These are phyloP conservation scores for Arge pagana DNA, from an alignment of 2,888 invertebrate genomes.

Conservation along the genomic window DNA sequence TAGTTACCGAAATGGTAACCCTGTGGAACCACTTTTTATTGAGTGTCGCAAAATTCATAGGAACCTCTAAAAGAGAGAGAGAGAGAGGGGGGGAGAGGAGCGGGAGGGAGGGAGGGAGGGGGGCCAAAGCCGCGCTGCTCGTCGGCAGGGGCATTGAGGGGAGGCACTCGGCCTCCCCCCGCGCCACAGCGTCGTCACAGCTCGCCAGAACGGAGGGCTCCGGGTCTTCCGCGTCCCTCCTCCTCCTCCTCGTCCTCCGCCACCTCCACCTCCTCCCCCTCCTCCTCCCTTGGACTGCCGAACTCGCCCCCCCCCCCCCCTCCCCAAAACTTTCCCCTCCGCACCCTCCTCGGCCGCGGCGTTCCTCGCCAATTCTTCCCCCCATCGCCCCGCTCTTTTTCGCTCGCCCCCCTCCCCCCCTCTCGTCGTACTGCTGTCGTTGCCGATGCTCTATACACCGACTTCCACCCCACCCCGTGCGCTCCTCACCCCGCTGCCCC, in stretches of 20 bases:
- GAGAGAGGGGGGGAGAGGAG: constrained; percentile 49
- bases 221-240: constrained; percentile 28
- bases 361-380: constrained; percentile 37
- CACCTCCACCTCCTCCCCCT: constrained; percentile 24
- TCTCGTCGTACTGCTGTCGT: neutral
- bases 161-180: constrained; percentile 26
- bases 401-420: constrained; percentile 19
- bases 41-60: constrained; percentile 67
- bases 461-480: constrained; percentile 24
- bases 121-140: constrained; percentile 13
- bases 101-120: constrained; percentile 38
- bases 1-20: constrained; percentile 63
- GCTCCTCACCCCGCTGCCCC: constrained; percentile 24
- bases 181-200: constrained; percentile 25
- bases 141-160: no score
- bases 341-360: constrained; percentile 29
- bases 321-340: constrained; percentile 23
- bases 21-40: constrained; percentile 69
- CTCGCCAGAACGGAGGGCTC: no score
- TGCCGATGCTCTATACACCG: constrained; percentile 29
- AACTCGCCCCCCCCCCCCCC: constrained; percentile 31
- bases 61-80: constrained; percentile 57
- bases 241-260: constrained; percentile 32
- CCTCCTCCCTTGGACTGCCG: constrained; percentile 23
- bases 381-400: constrained; percentile 33